These are phyloP conservation scores for Dromaius novaehollandiae DNA, from an alignment of 2,113 vertebrate species.

Conservation along the genomic window DNA sequence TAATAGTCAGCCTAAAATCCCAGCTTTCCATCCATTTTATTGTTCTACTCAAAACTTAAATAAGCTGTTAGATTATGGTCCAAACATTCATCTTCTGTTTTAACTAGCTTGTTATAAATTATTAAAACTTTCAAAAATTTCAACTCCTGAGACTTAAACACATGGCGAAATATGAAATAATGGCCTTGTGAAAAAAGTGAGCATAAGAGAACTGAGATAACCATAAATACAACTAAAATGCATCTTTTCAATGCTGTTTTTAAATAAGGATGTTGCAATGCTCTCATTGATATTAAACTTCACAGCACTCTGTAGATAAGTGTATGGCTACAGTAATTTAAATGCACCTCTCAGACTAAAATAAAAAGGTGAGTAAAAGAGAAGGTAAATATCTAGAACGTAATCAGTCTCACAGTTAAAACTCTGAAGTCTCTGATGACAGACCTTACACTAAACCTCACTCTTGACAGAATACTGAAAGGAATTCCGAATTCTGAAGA, in stretches of 20 bases:
- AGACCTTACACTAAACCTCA: background rate
- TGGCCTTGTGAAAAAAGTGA: background rate
- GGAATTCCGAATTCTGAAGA: background rate
- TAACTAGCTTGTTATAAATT: background rate
- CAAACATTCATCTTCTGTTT: background rate
- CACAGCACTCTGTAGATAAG: background rate
- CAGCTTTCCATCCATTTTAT: background rate
- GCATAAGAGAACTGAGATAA: background rate
- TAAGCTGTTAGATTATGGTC: background rate
- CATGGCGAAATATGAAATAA: background rate
- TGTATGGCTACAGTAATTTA: background rate
- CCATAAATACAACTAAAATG: background rate
- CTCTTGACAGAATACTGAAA: background rate
- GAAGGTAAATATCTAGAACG: background rate
- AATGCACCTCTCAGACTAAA: background rate
- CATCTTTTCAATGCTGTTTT: background rate
- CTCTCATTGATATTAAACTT: background rate
- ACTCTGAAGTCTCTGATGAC: background rate
- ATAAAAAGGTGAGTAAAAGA: background rate
- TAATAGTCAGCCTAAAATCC: background rate
- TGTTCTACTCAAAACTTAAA: background rate
- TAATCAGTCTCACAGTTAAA: background rate
- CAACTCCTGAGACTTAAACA: background rate
- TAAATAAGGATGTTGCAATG: background rate
- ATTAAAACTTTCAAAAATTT: background rate